phyloP scores from a whole-genome alignment of 2,888 invertebrate genomes.

The Cynaeus angustus region DNA sequence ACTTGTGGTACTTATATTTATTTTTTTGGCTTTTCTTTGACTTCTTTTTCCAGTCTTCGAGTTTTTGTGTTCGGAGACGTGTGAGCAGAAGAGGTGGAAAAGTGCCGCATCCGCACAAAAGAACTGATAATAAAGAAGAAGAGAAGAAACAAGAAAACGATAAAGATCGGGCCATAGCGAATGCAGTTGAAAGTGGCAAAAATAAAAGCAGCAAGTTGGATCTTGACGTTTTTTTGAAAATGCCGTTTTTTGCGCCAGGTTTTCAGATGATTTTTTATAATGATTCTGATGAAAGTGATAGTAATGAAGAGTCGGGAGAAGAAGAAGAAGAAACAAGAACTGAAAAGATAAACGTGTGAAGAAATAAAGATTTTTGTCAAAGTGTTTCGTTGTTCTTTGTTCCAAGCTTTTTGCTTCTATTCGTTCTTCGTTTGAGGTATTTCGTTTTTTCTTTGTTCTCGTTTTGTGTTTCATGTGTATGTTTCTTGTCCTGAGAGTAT shows the following conservation, averaged over 20 bases:
- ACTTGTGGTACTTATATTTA: too few relatives aligned
- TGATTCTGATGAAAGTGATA: slow-evolving; percentile 9
- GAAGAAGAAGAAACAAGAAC: not conserved
- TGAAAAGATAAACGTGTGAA: too few relatives aligned
- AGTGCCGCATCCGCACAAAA: not conserved
- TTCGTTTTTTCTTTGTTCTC: too few relatives aligned
- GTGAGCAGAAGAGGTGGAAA: slow-evolving; percentile 6
- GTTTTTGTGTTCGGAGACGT: not conserved
- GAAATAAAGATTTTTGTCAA: too few relatives aligned
- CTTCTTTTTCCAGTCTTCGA: not conserved
- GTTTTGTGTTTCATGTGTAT: too few relatives aligned
- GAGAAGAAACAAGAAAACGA: not conserved
- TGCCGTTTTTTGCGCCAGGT: not conserved
- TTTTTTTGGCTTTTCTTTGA: too few relatives aligned
- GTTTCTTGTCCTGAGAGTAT: too few relatives aligned
- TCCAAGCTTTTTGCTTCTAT: too few relatives aligned
- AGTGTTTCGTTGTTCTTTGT: too few relatives aligned
- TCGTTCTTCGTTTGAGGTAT: too few relatives aligned
- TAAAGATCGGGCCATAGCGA: not conserved
- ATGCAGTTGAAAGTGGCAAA: not conserved
- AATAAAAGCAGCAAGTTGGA: not conserved
- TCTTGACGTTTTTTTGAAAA: not conserved
- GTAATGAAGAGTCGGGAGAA: not conserved
- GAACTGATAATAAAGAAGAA: not conserved
- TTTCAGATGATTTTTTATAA: not conserved